These are phyloP conservation scores for Ceyx erithaca DNA, from an alignment of 2,797 vertebrate species.

Conservation along the genomic window DNA sequence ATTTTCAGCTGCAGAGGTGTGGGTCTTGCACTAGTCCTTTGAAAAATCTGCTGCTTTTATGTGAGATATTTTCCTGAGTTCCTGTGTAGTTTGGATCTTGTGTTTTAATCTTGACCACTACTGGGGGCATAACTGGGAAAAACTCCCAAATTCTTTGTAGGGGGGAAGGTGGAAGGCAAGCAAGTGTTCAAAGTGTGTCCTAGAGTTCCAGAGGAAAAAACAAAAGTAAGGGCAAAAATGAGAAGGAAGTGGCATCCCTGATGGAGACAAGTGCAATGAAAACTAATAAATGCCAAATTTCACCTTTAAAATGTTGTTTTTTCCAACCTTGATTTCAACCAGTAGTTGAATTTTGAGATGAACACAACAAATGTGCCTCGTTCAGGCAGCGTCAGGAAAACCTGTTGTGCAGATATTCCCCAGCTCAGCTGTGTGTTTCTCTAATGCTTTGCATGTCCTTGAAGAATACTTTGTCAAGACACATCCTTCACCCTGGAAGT, in stretches of 20 bases:
- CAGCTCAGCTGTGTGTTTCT: not conserved
- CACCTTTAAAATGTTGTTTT: not conserved
- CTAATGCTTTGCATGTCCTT: not conserved
- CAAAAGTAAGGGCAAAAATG: not conserved
- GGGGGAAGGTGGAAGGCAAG: not conserved
- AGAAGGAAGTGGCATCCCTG: not conserved
- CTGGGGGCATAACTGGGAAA: not conserved
- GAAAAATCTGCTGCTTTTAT: not conserved
- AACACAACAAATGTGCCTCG: not conserved
- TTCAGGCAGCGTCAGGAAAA: not conserved
- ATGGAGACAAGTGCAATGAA: not conserved
- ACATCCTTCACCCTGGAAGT: not conserved
- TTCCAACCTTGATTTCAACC: not conserved
- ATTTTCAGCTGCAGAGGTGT: not conserved
- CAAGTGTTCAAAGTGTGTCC: not conserved
- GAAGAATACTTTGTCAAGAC: not conserved
- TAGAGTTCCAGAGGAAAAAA: not conserved
- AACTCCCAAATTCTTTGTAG: not conserved
- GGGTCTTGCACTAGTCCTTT: not conserved
- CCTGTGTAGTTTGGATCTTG: not conserved
- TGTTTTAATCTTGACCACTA: not conserved
- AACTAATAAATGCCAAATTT: not conserved
- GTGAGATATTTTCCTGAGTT: not conserved
- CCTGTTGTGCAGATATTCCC: not conserved
- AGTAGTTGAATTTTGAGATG: not conserved